A percentile compares a stretch with the other conserved stretches of the same genome.
These are phyloP conservation scores for Nymphicus hollandicus DNA, from an alignment of 2,113 vertebrate genomes.

Conservation along the genomic window DNA sequence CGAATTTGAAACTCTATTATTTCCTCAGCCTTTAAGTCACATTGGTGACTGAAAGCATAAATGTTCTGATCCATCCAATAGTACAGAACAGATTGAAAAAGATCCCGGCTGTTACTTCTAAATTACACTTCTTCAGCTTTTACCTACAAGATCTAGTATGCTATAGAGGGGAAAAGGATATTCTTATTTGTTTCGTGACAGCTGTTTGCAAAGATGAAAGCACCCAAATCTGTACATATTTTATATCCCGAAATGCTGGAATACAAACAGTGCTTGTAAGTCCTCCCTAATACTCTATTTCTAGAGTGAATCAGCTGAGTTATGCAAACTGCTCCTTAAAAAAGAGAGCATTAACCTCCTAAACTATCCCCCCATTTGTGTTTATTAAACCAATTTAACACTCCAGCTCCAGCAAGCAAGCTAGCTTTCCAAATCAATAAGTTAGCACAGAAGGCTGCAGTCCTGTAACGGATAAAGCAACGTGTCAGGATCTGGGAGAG, in stretches of 20 bases:
- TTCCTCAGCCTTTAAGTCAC: neutral
- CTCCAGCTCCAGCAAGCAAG: neutral
- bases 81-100: neutral
- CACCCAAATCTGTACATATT: neutral
- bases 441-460: neutral
- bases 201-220: neutral
- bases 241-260: neutral
- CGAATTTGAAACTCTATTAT: neutral
- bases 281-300: neutral
- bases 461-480: neutral
- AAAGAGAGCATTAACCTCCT: neutral
- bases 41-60: neutral
- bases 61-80: neutral
- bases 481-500: neutral
- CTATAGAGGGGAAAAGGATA: neutral
- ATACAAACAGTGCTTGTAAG: neutral
- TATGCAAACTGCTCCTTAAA: neutral
- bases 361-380: neutral
- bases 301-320: neutral
- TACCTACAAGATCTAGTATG: neutral
- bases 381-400: constrained; percentile 56
- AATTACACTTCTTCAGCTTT: neutral
- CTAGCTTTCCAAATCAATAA: constrained; percentile 27
- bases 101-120: neutral
- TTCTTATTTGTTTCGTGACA: neutral